Conservation (phyloP, 2,113 vertebrate genomes). For the Scophthalmus maximus region DNA sequence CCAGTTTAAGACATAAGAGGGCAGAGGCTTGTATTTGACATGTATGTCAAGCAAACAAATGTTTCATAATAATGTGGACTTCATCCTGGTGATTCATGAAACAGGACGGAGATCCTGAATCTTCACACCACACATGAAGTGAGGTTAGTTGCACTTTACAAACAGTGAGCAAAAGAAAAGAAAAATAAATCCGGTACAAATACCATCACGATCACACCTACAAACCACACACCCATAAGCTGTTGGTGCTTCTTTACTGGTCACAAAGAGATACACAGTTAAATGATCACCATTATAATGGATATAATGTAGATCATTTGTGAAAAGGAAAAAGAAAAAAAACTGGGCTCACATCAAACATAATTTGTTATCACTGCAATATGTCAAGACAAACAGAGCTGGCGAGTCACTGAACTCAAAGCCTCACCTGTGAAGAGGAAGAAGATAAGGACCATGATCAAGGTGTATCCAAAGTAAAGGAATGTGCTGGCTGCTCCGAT, state of each 20-base stretch:
- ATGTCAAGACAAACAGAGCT: not conserved
- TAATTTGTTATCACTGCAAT: not conserved
- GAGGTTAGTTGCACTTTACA: not conserved
- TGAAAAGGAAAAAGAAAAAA: too few species aligned
- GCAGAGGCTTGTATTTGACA: not conserved
- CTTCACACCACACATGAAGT: not conserved
- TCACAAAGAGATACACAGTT: too few species aligned
- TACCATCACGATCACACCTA: not conserved
- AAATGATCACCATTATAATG: too few species aligned
- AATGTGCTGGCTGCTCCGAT: slow-evolving; percentile 84
- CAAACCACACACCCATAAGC: not conserved
- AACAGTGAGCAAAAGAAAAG: slow-evolving; percentile 7
- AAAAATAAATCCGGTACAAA: too few species aligned
- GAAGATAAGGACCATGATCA: slow-evolving; percentile 87
- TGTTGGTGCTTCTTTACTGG: not conserved
- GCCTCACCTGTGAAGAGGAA: slow-evolving; percentile 86
- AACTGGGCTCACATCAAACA: not conserved
- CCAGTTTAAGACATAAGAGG: not conserved
- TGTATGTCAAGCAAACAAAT: slow-evolving; percentile 10
- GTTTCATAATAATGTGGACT: not conserved
- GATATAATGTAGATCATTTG: not conserved
- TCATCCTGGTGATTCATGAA: not conserved
- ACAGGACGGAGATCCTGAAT: slow-evolving; percentile 57
- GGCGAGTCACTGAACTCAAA: not conserved
- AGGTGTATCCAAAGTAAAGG: slow-evolving; percentile 86